A percentile compares a stretch with the other conserved stretches of the same genome.
phyloP scores from a whole-genome alignment of 2,113 vertebrate genomes.

The Urocynchramus pylzowi region DNA sequence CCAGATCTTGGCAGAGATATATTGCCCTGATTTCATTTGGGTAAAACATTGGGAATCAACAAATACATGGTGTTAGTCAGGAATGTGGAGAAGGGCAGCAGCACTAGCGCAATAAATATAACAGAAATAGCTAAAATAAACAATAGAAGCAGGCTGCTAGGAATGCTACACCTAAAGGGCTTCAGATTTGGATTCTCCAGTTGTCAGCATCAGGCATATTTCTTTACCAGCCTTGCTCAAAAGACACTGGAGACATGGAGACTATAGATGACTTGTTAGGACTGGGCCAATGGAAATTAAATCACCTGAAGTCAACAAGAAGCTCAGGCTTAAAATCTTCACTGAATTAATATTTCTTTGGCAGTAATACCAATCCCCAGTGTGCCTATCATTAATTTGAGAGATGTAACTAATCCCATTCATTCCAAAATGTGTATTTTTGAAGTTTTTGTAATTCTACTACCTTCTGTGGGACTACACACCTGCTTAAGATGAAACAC shows the following conservation, averaged over 20 bases:
- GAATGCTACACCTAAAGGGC: not conserved
- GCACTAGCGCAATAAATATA: not conserved
- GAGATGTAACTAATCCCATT: not conserved
- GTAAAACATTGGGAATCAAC: not conserved
- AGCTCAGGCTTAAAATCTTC: not conserved
- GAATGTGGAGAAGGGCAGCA: not conserved
- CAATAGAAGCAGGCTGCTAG: not conserved
- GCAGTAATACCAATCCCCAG: not conserved
- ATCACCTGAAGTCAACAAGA: not conserved
- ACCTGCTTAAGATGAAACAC: slow-evolving; percentile 29
- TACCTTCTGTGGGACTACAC: not conserved
- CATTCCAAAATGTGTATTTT: not conserved
- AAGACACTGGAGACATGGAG: not conserved
- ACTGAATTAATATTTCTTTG: not conserved
- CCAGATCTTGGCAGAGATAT: not conserved
- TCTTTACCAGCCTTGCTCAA: not conserved
- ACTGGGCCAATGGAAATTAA: not conserved
- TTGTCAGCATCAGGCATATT: not conserved
- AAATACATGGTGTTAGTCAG: not conserved
- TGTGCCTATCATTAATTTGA: not conserved
- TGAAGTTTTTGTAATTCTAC: not conserved
- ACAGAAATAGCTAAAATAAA: not conserved
- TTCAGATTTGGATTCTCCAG: not conserved
- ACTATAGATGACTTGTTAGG: not conserved
- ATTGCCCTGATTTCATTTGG: not conserved